A percentile compares a stretch with the other conserved stretches of the same genome.
phyloP scores from a whole-genome alignment of 2,797 vertebrate species.

The Melopsittacus undulatus region DNA sequence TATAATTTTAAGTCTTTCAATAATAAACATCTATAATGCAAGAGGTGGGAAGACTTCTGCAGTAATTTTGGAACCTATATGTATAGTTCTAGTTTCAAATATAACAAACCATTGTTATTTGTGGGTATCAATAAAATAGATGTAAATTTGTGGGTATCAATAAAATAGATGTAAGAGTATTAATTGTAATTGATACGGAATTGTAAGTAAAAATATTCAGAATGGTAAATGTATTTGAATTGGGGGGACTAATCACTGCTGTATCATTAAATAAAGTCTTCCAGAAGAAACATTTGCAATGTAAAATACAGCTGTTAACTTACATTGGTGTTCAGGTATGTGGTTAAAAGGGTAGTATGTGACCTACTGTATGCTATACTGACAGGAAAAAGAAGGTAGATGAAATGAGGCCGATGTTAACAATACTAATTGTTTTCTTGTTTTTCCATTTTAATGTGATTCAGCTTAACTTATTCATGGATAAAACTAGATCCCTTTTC shows the following conservation, averaged over 20 bases:
- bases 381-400: not conserved
- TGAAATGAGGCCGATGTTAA: not conserved
- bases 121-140: not conserved
- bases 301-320: not conserved
- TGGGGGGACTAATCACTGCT: not conserved
- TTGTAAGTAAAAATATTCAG: not conserved
- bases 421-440: not conserved
- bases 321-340: not conserved
- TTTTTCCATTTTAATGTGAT: slow-evolving; percentile 13
- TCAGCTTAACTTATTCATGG: slow-evolving; percentile 15
- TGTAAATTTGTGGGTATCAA: not conserved
- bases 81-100: not conserved
- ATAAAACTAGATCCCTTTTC: not conserved
- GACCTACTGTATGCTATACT: not conserved
- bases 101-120: not conserved
- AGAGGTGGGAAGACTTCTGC: not conserved
- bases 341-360: not conserved
- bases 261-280: not conserved
- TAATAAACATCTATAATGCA: not conserved
- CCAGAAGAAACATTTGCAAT: not conserved
- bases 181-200: not conserved
- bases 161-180: not conserved
- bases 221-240: not conserved
- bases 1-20: not conserved
- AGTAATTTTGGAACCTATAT: not conserved